These are phyloP conservation scores for Drosophila tropicalis DNA, from an alignment of 1,140 invertebrate species.

Conservation along the genomic window DNA sequence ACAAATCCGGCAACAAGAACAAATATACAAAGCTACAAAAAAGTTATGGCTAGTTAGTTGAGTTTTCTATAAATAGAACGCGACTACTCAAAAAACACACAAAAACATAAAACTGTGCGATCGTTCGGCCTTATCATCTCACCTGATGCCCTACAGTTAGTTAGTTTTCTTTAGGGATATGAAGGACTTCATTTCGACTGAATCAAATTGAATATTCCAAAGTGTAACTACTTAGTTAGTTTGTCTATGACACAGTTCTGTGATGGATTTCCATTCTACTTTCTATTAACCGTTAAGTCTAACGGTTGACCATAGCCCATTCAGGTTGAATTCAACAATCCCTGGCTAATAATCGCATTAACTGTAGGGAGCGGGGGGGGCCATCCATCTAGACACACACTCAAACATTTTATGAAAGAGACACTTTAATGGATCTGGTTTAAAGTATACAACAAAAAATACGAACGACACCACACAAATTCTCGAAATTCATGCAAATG, in stretches of 20 bases:
- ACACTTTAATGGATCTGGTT: conserved; percentile 23
- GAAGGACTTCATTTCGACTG: too few relatives aligned
- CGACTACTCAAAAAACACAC: conserved; percentile 19
- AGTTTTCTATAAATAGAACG: conserved; percentile 65
- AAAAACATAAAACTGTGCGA: not conserved
- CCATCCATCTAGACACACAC: not conserved
- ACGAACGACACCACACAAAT: not conserved
- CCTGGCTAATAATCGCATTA: not conserved
- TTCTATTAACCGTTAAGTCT: too few relatives aligned
- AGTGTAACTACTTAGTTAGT: too few relatives aligned
- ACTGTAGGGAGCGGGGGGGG: conserved; percentile 4
- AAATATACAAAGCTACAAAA: not conserved
- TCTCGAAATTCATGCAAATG: conserved; percentile 11
- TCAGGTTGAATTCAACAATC: not conserved
- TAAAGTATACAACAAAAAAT: not conserved
- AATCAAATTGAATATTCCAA: too few relatives aligned
- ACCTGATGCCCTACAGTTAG: not conserved
- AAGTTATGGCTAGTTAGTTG: conserved; percentile 45
- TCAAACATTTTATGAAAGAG: not conserved
- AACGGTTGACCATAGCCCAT: not conserved
- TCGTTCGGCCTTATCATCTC: not conserved
- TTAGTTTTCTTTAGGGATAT: too few relatives aligned
- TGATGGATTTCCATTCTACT: not conserved
- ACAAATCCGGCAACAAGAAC: conserved; percentile 1
- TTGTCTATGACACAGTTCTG: not conserved